These are phyloP conservation scores for Gastrophryne carolinensis DNA, from an alignment of 2,797 vertebrate genomes.

Conservation along the genomic window DNA sequence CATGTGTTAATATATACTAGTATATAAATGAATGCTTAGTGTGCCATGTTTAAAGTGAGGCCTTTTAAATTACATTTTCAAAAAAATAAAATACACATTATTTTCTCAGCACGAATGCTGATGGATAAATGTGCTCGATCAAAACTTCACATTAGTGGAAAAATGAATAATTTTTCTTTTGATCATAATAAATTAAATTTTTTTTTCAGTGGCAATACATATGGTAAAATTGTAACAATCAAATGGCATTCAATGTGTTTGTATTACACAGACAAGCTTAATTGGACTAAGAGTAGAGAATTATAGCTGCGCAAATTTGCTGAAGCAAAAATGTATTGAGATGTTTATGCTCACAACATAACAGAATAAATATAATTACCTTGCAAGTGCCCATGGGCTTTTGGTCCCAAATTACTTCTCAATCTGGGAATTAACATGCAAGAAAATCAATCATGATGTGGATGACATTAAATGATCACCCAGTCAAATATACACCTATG, in stretches of 20 bases:
- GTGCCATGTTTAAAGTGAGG: slow-evolving; percentile 67
- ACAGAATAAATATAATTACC: too few relatives aligned
- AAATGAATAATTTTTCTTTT: slow-evolving; percentile 13
- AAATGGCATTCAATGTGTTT: neutral
- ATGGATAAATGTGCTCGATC: slow-evolving; percentile 31
- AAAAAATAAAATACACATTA: slow-evolving; percentile 56
- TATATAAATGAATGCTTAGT: slow-evolving; percentile 37
- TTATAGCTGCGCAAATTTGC: too few relatives aligned
- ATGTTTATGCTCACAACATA: too few relatives aligned
- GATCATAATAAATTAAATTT: slow-evolving; percentile 12
- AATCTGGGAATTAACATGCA: too few relatives aligned
- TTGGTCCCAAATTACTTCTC: too few relatives aligned
- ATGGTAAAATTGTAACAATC: neutral
- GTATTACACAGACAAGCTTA: neutral
- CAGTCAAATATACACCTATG: too few relatives aligned
- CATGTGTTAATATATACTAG: slow-evolving; percentile 57
- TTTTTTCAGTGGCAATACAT: too few relatives aligned
- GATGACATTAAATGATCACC: too few relatives aligned
- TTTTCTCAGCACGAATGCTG: slow-evolving; percentile 42
- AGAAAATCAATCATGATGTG: too few relatives aligned
- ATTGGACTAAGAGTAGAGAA: too few relatives aligned
- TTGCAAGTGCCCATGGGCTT: too few relatives aligned
- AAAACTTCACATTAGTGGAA: slow-evolving; percentile 23
- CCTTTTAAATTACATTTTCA: slow-evolving; percentile 71
- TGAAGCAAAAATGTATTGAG: too few relatives aligned